Evolutionary conservation across 1,140 invertebrate genomes (phyloP).

Genomic region (Ericerus pela): DNA sequence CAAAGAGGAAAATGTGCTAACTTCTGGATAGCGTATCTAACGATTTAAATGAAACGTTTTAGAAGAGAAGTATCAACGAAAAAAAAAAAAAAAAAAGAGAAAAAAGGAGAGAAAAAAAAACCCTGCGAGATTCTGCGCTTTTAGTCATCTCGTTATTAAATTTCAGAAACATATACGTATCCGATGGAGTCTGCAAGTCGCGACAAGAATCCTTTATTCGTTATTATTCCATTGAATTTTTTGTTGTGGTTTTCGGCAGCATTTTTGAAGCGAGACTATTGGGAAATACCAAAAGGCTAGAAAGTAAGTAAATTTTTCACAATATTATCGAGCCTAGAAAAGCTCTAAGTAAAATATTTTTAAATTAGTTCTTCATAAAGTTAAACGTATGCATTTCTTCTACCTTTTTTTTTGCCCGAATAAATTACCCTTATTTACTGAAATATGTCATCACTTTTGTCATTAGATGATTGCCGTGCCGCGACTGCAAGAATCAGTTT

Average conservation of each 20-base stretch:
- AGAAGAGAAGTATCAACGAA: not conserved
- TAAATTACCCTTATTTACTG: not conserved
- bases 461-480: not conserved
- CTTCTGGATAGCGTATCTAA: not conserved
- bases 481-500: not conserved
- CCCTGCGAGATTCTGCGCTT: constrained; percentile 9
- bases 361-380: not conserved
- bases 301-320: constrained; percentile 1
- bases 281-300: too few species aligned
- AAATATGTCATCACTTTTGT: not conserved
- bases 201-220: not conserved
- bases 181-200: constrained; percentile 8
- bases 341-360: too few species aligned
- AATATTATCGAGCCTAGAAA: not conserved
- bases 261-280: not conserved
- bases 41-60: not conserved
- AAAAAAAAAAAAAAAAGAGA: not conserved
- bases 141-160: constrained; percentile 2
- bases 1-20: not conserved
- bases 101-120: not conserved
- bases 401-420: not conserved
- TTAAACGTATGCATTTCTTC: not conserved
- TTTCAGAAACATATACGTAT: not conserved
- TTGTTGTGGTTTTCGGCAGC: not conserved
- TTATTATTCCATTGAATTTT: not conserved